Percentiles rank a stretch among this genome's conserved stretches.
Evolutionary conservation across 2,888 invertebrate genomes (phyloP).

Genomic region (Dorcus parallelipipedus): DNA sequence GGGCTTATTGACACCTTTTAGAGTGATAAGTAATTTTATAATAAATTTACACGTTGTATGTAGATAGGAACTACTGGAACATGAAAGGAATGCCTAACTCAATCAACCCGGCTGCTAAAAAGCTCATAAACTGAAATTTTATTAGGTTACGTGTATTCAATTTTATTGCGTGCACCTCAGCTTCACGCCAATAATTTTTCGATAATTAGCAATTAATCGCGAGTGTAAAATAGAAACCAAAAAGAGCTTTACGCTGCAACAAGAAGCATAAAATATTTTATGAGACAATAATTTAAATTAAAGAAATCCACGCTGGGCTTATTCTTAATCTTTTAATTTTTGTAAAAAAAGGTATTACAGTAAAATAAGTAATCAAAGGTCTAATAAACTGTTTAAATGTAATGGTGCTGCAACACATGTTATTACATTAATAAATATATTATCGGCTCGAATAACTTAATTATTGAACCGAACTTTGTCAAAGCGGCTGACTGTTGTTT

Average conservation of each 20-base stretch:
- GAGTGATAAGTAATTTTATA: constrained; percentile 41
- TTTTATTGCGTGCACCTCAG: neutral
- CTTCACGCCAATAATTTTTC: no score
- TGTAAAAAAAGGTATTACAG: no score
- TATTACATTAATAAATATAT: constrained; percentile 35
- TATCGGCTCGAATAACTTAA: constrained; percentile 30
- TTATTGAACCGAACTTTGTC: constrained; percentile 33
- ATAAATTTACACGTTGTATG: constrained; percentile 43
- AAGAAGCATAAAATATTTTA: no score
- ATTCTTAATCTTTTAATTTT: no score
- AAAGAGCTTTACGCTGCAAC: no score
- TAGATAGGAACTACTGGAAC: constrained; percentile 39
- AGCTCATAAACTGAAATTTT: constrained; percentile 38
- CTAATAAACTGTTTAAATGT: no score
- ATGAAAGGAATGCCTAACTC: constrained; percentile 41
- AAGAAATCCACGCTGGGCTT: no score
- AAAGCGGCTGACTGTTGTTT: constrained; percentile 35
- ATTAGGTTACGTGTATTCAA: constrained; percentile 23
- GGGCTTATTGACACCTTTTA: constrained; percentile 42
- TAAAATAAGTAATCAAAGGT: no score
- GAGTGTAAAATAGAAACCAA: no score
- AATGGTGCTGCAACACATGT: no score
- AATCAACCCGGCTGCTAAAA: constrained; percentile 38
- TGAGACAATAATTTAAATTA: no score
- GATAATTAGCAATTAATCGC: no score